These are phyloP conservation scores for Caenorhabditis angaria DNA, from an alignment of 2,888 invertebrate species.

Conservation along the genomic window DNA sequence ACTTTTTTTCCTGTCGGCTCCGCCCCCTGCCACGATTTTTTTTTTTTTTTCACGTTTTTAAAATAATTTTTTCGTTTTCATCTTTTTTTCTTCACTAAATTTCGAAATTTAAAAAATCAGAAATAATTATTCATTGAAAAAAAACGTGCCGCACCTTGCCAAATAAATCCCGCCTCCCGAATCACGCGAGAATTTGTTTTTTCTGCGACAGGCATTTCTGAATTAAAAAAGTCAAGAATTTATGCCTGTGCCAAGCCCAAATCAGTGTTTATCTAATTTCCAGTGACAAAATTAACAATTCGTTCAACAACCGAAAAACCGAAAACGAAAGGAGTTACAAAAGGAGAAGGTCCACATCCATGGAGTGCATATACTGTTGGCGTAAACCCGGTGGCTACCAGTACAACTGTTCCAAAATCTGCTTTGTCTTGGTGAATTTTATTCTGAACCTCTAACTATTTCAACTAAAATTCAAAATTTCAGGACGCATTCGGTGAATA, in stretches of 20 bases:
- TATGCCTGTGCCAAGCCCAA: no score
- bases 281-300: not conserved
- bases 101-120: no score
- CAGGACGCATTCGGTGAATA: conserved; percentile 46
- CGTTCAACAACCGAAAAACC: not conserved
- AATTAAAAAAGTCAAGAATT: no score
- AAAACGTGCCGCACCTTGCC: no score
- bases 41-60: not conserved
- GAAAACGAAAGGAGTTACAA: not conserved
- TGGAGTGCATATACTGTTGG: conserved; percentile 37
- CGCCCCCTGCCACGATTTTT: not conserved
- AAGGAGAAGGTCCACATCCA: conserved; percentile 5
- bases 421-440: conserved; percentile 17
- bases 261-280: no score
- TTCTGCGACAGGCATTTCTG: no score
- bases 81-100: not conserved
- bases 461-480: conserved; percentile 2
- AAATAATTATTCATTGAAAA: no score
- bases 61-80: not conserved
- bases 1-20: no score
- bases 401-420: conserved; percentile 22
- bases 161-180: no score
- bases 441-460: no score
- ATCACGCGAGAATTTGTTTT: no score
- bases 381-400: conserved; percentile 20